Percentiles rank a stretch among this genome's conserved stretches.
Evolutionary conservation across 2,888 invertebrate species (phyloP).

Genomic region (Apodemia duryi): DNA sequence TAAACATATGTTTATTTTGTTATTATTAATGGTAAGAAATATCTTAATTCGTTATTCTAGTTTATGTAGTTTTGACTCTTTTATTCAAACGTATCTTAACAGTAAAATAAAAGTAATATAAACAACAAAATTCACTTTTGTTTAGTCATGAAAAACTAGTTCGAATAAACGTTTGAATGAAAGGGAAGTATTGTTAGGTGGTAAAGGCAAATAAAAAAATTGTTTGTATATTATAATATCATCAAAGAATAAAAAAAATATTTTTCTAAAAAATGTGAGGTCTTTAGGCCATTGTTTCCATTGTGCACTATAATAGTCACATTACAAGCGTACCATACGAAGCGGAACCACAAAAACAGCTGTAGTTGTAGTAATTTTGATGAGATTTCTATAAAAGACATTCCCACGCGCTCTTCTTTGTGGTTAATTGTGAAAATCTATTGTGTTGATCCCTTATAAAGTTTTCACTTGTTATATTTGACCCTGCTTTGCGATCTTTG

Average conservation of each 20-base stretch:
- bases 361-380: conserved; percentile 56
- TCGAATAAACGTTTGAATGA: too few relatives aligned
- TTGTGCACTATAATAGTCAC: conserved; percentile 19
- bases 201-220: neutral
- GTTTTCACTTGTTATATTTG: conserved; percentile 54
- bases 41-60: neutral
- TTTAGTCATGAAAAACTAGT: too few relatives aligned
- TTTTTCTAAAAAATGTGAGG: neutral
- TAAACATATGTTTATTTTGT: neutral
- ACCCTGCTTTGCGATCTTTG: conserved; percentile 53
- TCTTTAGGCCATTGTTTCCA: conserved; percentile 15
- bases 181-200: neutral
- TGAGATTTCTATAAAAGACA: conserved; percentile 59
- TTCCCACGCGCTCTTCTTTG: conserved; percentile 68
- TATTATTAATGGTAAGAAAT: neutral
- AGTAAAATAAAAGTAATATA: neutral
- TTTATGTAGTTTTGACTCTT: too few relatives aligned
- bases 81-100: neutral
- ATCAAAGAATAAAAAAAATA: neutral
- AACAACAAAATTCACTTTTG: too few relatives aligned
- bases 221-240: neutral
- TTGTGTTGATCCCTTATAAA: conserved; percentile 51
- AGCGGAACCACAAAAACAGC: conserved; percentile 55
- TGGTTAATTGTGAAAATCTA: conserved; percentile 71
- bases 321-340: conserved; percentile 21